phyloP scores from a whole-genome alignment of 2,888 invertebrate genomes.

The Chymomyza caudatula region DNA sequence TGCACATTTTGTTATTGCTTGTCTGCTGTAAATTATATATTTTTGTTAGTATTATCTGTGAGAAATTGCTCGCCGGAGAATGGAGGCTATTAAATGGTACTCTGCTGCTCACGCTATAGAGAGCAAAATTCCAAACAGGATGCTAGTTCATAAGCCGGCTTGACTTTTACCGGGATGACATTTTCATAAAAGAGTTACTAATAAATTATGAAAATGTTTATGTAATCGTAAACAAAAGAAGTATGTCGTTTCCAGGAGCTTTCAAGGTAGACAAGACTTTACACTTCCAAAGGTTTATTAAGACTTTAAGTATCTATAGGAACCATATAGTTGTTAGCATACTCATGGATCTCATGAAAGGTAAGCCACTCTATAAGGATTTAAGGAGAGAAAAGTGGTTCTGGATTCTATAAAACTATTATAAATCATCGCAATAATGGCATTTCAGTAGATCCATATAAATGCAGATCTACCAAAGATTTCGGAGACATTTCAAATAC shows the following conservation, averaged over 20 bases:
- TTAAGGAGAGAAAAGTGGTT: no score
- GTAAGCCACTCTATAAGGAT: no score
- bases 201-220: background rate
- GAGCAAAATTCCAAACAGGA: background rate
- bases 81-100: background rate
- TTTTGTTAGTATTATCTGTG: conserved; percentile 47
- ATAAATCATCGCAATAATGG: no score
- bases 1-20: conserved; percentile 1
- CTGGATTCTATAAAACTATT: no score
- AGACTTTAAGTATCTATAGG: no score
- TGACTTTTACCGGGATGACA: background rate
- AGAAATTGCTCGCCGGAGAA: conserved; percentile 28
- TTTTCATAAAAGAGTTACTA: background rate
- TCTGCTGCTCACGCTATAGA: background rate
- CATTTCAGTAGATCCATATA: no score
- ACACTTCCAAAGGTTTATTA: no score
- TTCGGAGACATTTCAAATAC: no score
- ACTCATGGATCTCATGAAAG: no score
- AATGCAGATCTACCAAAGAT: no score
- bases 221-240: background rate
- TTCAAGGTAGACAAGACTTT: no score
- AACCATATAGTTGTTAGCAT: no score
- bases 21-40: conserved; percentile 44
- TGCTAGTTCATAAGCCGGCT: background rate
- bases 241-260: background rate